A percentile compares a stretch with the other conserved stretches of the same genome.
Conservation (phyloP, 2,113 vertebrate species). For the Chaetura pelagica region DNA sequence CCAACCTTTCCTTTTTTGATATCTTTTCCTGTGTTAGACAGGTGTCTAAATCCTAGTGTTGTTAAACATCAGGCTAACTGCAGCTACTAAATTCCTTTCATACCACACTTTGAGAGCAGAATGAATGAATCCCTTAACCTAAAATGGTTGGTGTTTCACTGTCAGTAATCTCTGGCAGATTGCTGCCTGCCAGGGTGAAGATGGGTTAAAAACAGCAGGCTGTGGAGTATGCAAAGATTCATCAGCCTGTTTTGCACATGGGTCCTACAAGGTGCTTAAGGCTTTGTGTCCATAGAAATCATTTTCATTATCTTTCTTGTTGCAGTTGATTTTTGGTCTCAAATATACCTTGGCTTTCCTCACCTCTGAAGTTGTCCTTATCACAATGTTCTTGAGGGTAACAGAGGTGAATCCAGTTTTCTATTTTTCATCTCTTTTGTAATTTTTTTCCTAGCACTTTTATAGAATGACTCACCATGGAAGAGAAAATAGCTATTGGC, state of each 20-base stretch:
- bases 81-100: neutral
- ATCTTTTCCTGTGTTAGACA: neutral
- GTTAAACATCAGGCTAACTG: neutral
- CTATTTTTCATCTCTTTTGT: neutral
- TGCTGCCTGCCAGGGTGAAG: neutral
- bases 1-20: neutral
- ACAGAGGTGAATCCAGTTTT: neutral
- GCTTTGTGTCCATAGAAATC: neutral
- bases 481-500: neutral
- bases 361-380: neutral
- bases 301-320: conserved; percentile 11
- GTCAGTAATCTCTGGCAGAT: neutral
- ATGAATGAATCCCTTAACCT: neutral
- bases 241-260: neutral
- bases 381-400: neutral
- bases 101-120: neutral
- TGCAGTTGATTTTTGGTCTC: neutral
- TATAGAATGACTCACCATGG: neutral
- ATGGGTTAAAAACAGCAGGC: neutral
- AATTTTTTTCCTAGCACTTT: neutral
- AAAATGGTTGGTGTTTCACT: neutral
- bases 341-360: neutral
- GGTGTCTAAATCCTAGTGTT: neutral
- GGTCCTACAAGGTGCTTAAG: neutral
- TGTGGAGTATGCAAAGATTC: neutral